Evolutionary conservation across 1,140 invertebrate genomes (phyloP), one percentile per base, ranked within the genome.

Genomic region (Aphis gossypii): DNA sequence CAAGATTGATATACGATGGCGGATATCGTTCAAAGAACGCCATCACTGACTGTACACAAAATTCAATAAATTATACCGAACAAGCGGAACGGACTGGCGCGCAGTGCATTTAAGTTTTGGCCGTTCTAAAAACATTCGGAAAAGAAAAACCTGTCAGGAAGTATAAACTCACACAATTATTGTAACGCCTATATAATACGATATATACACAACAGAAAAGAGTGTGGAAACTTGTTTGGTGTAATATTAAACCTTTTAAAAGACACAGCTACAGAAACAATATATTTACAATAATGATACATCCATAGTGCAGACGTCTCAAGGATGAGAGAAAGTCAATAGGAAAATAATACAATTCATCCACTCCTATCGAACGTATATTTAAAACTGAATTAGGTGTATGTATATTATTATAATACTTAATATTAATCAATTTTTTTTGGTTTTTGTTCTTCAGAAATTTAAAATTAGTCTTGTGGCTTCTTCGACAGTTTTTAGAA

Each of bases 1-100:
- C n/a, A 20, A 88, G 86, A 88, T 88, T 88, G 44, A 88, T 88
- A 88, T 88, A 88, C 86, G n/a, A n/a, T 30, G 46, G 46, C 46
- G 86, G 46, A 30, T 25, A 46, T 18, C 30, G 86, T 35, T 88
- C 86, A 51, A 51, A 88, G 46, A 35, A 88, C 46, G 20, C 30
- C 44, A 30, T 25, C 41, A 1, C 44, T 44, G 30, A 87, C 84
- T 87, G 44, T 48, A 35, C n/a, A 7, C n/a, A 20, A 30, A 76
- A 51, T 51, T 35, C 86, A n/a, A 88, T 88, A 88, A 88, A 88
- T 88, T 88, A 88, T 20, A 23, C n/a, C 7, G 6, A 35, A 51
- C 7, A 35, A 35, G 30, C 30, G 86, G 46, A 20, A n/a, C 6
- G 46, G 30, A 14, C 21, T 46, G 23, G 9, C 20, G 38, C 30